Conservation (phyloP, 2,888 invertebrate species). For the Drosophila diplacantha region DNA sequence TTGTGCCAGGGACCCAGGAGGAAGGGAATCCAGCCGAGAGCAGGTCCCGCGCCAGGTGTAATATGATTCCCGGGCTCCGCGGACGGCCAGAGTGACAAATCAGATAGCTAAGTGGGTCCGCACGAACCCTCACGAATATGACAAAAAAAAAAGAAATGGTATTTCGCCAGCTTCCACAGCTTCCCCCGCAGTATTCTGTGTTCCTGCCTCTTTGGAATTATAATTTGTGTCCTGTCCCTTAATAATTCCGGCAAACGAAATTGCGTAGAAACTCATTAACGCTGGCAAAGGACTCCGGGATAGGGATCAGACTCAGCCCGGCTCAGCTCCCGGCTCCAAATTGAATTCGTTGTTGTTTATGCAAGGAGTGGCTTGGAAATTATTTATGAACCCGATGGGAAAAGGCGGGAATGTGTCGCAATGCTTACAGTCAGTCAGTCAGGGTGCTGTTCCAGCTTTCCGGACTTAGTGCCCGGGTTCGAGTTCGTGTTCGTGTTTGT, state of each 20-base stretch:
- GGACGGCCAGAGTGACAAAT: constrained; percentile 57
- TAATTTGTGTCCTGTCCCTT: constrained; percentile 52
- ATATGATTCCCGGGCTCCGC: constrained; percentile 41
- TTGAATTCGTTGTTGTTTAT: constrained; percentile 68
- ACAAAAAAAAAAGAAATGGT: constrained; percentile 33
- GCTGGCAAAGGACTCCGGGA: constrained; percentile 21
- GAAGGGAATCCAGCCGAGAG: neutral
- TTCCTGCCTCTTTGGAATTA: constrained; percentile 31
- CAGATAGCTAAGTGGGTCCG: constrained; percentile 64
- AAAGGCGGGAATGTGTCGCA: constrained; percentile 75
- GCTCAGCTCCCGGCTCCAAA: constrained; percentile 41
- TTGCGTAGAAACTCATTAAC: constrained; percentile 70
- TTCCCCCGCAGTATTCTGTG: neutral
- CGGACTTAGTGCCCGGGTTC: constrained; percentile 4
- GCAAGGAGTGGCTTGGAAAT: constrained; percentile 69
- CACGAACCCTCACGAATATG: constrained; percentile 51
- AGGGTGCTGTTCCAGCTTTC: constrained; percentile 11
- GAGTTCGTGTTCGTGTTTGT: neutral
- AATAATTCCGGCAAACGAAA: constrained; percentile 62
- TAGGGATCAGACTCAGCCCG: constrained; percentile 11
- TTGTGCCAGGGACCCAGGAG: neutral
- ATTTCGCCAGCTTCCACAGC: neutral
- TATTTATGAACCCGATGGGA: constrained; percentile 75
- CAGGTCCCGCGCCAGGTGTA: constrained; percentile 52
- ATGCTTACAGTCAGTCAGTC: constrained; percentile 43